Base-by-base conservation (phyloP, 2,888 invertebrate species). In the Pharmacophagus antenor region DNA sequence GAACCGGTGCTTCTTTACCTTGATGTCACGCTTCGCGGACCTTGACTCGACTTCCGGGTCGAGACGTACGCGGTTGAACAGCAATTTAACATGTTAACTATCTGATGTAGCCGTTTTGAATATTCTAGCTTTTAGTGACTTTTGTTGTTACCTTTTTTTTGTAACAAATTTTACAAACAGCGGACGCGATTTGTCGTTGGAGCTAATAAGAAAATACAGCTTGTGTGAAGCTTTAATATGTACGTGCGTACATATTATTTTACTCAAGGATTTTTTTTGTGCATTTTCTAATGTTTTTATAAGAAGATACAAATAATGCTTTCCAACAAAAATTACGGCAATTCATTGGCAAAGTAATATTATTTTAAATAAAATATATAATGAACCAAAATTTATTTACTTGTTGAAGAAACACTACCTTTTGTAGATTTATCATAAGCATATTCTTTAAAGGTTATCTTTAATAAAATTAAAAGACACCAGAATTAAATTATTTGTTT, bases 11-110 rank as follows among this genome's bases (percentile, higher is more conserved):
- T 21, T 57, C 61, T 57, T 61, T 53, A 56, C 56, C 61, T 61
- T 61, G 61, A 63, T 66, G 68, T 73, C 70, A 70, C 63, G 72
- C 72, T 72, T 52, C 37, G 63, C 46, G 55, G 67, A 70, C 65
- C 67, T 65, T 67, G 67, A 67, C 66, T 17, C 5, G 31, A 58
- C 64, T 73, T 73, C 72, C 72, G 71, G 61, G 56, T 61, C 25
- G 56, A 50, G 50, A 57, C 50, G 48, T 15, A 48, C 22, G 41
- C 49, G 42, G 48, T 48, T 52, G 27, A 51, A 47, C 52, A 57
- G 46, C 46, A 61, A 50, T 31, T 22, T 61, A 51, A 61, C 17
- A 50, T 55, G 50, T 51, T 60, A 54, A 48, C 50, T 58, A 31
- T 46, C 20, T 22, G 25, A 25, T 8, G 41, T 8, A 56, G 37